Base-by-base conservation (phyloP, 2,113 vertebrate genomes). In the Tyrannus savana region DNA sequence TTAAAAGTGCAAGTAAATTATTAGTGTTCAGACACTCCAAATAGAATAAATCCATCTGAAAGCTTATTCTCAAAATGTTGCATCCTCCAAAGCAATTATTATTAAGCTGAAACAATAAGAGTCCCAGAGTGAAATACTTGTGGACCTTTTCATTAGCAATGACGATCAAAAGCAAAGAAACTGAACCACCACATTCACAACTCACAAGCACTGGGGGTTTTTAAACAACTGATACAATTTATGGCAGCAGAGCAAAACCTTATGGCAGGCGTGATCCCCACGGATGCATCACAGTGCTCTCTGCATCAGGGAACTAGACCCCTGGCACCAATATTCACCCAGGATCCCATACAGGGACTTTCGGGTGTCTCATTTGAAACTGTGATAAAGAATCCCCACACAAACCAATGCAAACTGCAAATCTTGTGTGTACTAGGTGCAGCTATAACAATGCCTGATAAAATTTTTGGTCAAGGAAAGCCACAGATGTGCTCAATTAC, bases 41-140 rank as follows among this genome's bases (percentile, higher is more conserved):
- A 69, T 3, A 60, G n/a, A 81, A 64, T 31, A 92, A 77, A 69
- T 22, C 31, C 27, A 67, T 39, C 49, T 17, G 49, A 82, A 84
- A 11, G 33, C 30, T 62, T 19, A 0, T 83, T 73, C 55, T 83
- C 71, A 42, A 93, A 94, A 91, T n/a, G 59, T 50, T 5, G 5
- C 1, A 2, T 52, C 46, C 55, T 73, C 78, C 64, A 83, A 79
- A 93, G 94, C 59, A 53, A 93, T 93, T 83, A 90, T n/a, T 94
- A 94, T 83, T 87, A 88, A 83, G 58, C 46, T 83, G 74, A 83
- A 94, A 93, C 92, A 95, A 10, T 77, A 66, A 17, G 68, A 88
- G 59, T 71, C 86, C 85, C 86, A 59, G 64, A 67, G 68, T 53
- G 55, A 90, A 94, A 93, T 30, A 90, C 23, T 77, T 83, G 79